Evolutionary conservation across 2,113 vertebrate genomes (phyloP).

Genomic region (Seriola rivoliana): DNA sequence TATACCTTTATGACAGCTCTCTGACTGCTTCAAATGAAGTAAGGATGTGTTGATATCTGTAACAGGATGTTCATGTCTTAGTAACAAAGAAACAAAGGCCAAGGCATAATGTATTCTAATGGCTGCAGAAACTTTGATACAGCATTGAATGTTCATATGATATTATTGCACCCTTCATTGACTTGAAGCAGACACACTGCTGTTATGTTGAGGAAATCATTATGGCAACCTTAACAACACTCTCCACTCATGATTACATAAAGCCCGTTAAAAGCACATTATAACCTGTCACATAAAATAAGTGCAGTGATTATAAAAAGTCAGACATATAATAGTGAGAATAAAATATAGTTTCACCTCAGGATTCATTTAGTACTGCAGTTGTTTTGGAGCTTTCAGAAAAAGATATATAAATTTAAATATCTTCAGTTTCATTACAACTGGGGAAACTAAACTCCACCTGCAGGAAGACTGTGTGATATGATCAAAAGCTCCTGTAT

Average conservation of each 20-base stretch:
- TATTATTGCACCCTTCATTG: neutral
- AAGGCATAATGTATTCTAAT: neutral
- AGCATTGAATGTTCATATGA: neutral
- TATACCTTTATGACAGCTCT: neutral
- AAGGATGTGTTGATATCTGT: neutral
- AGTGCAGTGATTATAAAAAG: neutral
- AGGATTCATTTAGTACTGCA: neutral
- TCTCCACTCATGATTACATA: slow-evolving; percentile 14
- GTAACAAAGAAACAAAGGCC: neutral
- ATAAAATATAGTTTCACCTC: no score
- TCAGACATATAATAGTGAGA: no score
- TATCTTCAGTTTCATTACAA: neutral
- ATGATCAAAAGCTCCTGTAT: neutral
- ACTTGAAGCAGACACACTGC: neutral
- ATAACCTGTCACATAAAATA: slow-evolving; percentile 4
- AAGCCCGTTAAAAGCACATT: slow-evolving; percentile 4
- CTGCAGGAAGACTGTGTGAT: neutral
- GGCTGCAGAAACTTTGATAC: slow-evolving; percentile 10
- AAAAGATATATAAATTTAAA: no score
- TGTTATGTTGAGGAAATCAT: neutral
- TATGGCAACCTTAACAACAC: neutral
- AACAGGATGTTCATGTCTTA: neutral
- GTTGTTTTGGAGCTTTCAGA: neutral
- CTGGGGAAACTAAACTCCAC: neutral
- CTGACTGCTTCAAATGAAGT: neutral